Evolutionary conservation across 2,113 vertebrate genomes (phyloP), one percentile per base, ranked within the genome.

Genomic region (Equus przewalskii): DNA sequence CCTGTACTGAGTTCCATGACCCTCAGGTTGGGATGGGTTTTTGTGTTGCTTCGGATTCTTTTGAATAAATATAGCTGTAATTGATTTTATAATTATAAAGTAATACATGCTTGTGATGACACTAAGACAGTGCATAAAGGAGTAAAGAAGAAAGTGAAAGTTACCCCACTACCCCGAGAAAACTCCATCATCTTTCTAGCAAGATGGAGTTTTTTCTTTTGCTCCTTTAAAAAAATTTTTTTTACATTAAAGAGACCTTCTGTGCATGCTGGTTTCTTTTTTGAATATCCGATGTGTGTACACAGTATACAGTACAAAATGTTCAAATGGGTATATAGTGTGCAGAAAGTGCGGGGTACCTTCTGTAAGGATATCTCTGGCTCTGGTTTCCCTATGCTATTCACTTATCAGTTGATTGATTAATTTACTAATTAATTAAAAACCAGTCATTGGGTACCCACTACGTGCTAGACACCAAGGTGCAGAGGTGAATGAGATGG

Each of bases 1-100:
- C 78, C 54, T 89, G 33, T 46, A 7, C 30, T 36, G 54, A 56
- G 82, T 89, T 92, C 90, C 10, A 7, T 65, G 41, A 75, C 54
- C n/a, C 49, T 86, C 30, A 58, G 30, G 30, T 44, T 54, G 28
- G 76, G 46, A 4, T 64, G 33, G 33, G 24, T 28, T 87, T 96
- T 60, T 67, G 33, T 79, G 49, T 46, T 67, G 56, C 24, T 89
- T 54, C 83, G 36, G 7, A 49, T 54, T 51, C 56, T 82, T 76
- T 44, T 33, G 24, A 95, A 82, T 85, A 49, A 2, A 14, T 64
- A 56, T 15, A 82, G 76, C 58, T 94, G 84, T 94, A 51, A 91
- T 83, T 94, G 89, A 93, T 91, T 91, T 94, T 91, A 62, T 95
- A 65, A 81, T 94, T 89, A 44, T 81, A 79, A 92, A 80, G 85